A percentile compares a stretch with the other conserved stretches of the same genome.
These are phyloP conservation scores for Phalacrocorax pelagicus DNA, from an alignment of 2,113 vertebrate genomes.

Conservation along the genomic window DNA sequence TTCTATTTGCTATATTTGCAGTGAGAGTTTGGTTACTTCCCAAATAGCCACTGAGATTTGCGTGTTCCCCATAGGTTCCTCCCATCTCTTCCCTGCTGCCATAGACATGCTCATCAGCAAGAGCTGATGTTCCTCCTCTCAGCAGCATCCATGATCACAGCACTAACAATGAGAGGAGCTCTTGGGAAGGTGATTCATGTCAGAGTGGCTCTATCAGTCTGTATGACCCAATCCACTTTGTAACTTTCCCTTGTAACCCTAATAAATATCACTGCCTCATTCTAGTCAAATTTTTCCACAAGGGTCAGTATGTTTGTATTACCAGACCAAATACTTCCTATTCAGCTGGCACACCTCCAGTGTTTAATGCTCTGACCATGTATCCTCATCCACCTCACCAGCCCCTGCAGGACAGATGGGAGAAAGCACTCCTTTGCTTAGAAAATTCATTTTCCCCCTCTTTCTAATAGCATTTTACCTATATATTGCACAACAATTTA, in stretches of 20 bases:
- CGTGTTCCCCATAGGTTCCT: fast-evolving
- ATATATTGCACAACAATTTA: neutral
- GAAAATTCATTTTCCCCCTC: neutral
- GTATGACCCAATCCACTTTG: too few relatives aligned
- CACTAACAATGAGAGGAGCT: neutral
- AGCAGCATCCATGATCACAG: neutral
- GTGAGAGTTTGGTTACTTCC: neutral
- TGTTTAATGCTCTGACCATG: neutral
- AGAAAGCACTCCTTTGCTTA: neutral
- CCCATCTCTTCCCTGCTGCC: neutral
- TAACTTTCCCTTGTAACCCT: neutral
- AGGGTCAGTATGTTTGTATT: neutral
- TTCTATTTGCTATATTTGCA: neutral
- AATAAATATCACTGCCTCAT: neutral
- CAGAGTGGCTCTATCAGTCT: neutral
- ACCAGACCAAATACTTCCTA: neutral
- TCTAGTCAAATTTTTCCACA: neutral
- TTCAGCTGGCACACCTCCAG: neutral
- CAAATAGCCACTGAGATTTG: neutral
- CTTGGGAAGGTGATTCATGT: neutral
- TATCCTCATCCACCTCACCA: neutral
- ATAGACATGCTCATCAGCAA: neutral
- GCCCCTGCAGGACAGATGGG: neutral
- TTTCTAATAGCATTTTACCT: neutral
- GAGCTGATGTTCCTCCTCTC: neutral